Conservation (phyloP, 2,797 vertebrate species). For the Falco concolor region DNA sequence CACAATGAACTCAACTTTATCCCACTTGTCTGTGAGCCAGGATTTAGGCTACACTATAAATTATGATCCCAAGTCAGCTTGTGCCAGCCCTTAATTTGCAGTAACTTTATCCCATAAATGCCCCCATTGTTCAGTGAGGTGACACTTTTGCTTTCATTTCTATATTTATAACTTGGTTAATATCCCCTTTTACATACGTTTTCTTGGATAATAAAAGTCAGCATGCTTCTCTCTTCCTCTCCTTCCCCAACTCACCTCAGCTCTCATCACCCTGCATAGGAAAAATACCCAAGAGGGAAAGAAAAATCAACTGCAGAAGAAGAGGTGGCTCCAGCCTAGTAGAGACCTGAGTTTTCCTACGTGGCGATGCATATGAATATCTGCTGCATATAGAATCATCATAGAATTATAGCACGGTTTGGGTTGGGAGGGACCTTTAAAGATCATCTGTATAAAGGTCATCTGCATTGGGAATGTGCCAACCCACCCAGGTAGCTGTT, state of each 20-base stretch:
- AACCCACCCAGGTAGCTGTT: neutral
- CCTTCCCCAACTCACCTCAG: neutral
- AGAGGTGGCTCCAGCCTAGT: neutral
- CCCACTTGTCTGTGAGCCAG: constrained; percentile 69
- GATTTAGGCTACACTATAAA: neutral
- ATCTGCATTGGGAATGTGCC: neutral
- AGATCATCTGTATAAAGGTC: neutral
- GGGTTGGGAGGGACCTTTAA: neutral
- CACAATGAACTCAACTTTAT: constrained; percentile 65
- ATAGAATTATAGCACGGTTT: neutral
- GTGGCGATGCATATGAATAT: neutral
- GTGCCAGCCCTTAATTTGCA: constrained; percentile 38
- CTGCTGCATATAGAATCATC: neutral
- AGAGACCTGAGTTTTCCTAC: neutral
- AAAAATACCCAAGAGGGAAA: neutral
- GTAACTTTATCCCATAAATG: constrained; percentile 61
- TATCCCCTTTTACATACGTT: neutral
- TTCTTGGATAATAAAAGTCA: neutral
- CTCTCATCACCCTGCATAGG: neutral
- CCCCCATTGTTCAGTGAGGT: constrained; percentile 52
- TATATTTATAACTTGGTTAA: constrained; percentile 24
- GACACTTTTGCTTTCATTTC: constrained; percentile 35
- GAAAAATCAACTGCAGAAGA: neutral
- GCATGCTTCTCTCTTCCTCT: neutral
- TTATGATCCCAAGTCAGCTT: constrained; percentile 28